Evolutionary conservation across 1,140 invertebrate species (phyloP).

Genomic region (Halictus rubicundus): DNA sequence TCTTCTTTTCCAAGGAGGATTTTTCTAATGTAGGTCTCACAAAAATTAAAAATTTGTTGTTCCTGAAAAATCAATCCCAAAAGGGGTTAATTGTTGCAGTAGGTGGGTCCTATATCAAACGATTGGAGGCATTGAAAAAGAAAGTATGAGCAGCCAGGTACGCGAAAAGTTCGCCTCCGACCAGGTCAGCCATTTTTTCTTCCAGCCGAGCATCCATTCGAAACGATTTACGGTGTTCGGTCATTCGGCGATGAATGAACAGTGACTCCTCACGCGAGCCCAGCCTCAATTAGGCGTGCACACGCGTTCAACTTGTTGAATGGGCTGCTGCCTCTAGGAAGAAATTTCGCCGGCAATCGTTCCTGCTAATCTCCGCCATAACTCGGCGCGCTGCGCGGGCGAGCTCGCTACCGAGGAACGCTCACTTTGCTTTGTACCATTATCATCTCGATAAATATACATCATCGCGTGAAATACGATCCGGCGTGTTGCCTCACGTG

Average conservation of each 20-base stretch:
- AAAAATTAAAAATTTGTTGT: too few relatives aligned
- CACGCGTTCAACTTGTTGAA: constrained; percentile 4
- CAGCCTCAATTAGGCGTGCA: not conserved
- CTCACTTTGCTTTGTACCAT: not conserved
- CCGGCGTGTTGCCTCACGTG: not conserved
- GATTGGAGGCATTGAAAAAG: too few relatives aligned
- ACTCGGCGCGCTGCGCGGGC: not conserved
- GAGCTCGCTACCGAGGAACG: not conserved
- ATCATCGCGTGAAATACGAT: not conserved
- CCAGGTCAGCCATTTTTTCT: too few relatives aligned
- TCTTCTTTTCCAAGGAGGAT: too few relatives aligned
- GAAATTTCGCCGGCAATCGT: constrained; percentile 1
- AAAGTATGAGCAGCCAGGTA: too few relatives aligned
- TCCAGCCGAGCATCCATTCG: too few relatives aligned
- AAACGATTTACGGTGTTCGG: not conserved
- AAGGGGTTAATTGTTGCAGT: too few relatives aligned
- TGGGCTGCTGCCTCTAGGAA: not conserved
- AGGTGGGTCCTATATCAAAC: too few relatives aligned
- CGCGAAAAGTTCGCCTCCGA: too few relatives aligned
- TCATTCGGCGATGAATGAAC: not conserved
- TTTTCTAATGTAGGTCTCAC: too few relatives aligned
- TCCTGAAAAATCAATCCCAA: too few relatives aligned
- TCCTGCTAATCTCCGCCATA: not conserved
- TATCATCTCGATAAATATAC: not conserved
- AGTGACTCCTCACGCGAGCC: not conserved